Evolutionary conservation across 2,888 invertebrate species (phyloP).

Genomic region (Parasteatoda lunata): DNA sequence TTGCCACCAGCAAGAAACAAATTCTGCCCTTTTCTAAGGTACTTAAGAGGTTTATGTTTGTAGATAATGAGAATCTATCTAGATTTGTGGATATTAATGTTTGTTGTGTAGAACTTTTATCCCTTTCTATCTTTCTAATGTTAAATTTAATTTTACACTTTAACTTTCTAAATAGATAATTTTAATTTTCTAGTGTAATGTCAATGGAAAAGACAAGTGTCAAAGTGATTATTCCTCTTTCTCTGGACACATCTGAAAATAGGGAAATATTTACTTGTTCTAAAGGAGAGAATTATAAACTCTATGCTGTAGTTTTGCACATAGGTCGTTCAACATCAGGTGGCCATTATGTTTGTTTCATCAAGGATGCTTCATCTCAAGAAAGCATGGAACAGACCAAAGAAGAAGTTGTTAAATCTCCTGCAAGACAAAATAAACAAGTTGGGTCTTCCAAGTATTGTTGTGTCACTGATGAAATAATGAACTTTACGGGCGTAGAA

Average conservation of each 20-base stretch:
- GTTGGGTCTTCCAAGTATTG: constrained; percentile 23
- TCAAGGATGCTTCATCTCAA: constrained; percentile 26
- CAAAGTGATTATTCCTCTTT: constrained; percentile 42
- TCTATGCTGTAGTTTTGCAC: constrained; percentile 60
- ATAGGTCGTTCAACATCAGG: constrained; percentile 46
- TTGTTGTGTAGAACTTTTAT: no score
- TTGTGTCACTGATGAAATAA: constrained; percentile 46
- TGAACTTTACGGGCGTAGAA: constrained; percentile 18
- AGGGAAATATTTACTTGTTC: constrained; percentile 32
- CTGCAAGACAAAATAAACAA: constrained; percentile 11
- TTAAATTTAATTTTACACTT: no score
- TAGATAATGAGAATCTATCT: no score
- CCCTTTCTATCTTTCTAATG: no score
- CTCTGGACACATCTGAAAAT: constrained; percentile 38
- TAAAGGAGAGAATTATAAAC: constrained; percentile 30
- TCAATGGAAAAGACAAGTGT: constrained; percentile 41
- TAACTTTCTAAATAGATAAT: not conserved
- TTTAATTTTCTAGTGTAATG: constrained; percentile 34
- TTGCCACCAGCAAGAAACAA: no score
- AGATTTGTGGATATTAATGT: not conserved
- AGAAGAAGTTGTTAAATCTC: not conserved
- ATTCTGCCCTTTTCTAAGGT: no score
- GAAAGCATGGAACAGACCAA: not conserved
- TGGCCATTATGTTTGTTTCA: constrained; percentile 56
- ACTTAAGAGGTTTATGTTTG: no score